Evolutionary conservation across 1,140 invertebrate species (phyloP).

Genomic region (Lucilia sericata): DNA sequence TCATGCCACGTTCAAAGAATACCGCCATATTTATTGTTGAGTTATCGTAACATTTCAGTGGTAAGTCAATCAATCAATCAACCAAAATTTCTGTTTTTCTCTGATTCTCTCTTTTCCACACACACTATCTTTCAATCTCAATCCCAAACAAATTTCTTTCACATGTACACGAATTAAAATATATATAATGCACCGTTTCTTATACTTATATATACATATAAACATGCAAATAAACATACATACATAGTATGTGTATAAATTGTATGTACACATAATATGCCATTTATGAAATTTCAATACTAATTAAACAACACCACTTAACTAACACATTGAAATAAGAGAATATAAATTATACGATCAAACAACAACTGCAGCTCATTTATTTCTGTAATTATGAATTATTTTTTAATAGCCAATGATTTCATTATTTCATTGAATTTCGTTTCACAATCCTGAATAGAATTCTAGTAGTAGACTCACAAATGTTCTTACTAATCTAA

Average conservation of each 20-base stretch:
- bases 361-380: no score
- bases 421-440: not conserved
- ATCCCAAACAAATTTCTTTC: conserved; percentile 10
- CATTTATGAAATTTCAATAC: not conserved
- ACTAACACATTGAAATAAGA: no score
- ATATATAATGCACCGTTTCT: not conserved
- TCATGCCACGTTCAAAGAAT: conserved; percentile 72
- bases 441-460: not conserved
- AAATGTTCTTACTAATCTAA: no score
- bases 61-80: conserved; percentile 56
- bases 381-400: no score
- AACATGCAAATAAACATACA: not conserved
- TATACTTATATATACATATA: conserved; percentile 23
- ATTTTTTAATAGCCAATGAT: not conserved
- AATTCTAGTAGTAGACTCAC: no score
- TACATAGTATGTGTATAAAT: not conserved
- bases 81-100: conserved; percentile 47
- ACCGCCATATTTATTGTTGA: conserved; percentile 70
- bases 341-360: no score
- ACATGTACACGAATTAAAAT: not conserved
- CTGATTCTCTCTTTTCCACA: conserved; percentile 47
- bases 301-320: not conserved
- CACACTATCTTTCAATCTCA: conserved; percentile 43
- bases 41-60: conserved; percentile 71
- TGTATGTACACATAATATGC: no score